These are phyloP conservation scores for Marasmarcha lunaedactyla DNA, from an alignment of 2,888 invertebrate genomes.

Conservation along the genomic window DNA sequence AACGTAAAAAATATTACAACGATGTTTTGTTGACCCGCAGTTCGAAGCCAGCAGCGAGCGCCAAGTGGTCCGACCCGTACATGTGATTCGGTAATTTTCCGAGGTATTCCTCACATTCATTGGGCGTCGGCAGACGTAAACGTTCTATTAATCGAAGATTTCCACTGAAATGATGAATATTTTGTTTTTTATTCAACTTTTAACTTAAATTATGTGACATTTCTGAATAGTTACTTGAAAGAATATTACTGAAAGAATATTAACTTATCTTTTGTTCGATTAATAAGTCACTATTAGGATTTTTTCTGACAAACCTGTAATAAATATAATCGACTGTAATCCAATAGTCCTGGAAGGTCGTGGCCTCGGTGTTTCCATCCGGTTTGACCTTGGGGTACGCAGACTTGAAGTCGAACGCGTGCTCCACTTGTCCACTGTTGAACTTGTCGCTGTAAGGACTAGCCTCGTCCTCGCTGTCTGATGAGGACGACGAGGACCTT, in stretches of 20 bases:
- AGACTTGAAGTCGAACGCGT: conserved; percentile 76
- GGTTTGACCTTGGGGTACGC: conserved; percentile 72
- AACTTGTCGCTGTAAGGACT: conserved; percentile 43
- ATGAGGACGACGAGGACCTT: not conserved
- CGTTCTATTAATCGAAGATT: conserved; percentile 45
- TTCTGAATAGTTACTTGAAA: no score
- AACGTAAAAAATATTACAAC: no score
- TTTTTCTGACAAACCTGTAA: no score
- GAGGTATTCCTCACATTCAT: conserved; percentile 65
- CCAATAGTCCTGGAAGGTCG: conserved; percentile 83
- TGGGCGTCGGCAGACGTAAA: conserved; percentile 74
- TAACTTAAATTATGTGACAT: no score
- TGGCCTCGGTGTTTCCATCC: conserved; percentile 68
- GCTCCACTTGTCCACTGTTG: conserved; percentile 73
- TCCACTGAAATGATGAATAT: no score
- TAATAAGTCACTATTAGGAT: no score
- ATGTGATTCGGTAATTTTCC: conserved; percentile 78
- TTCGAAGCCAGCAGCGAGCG: conserved; percentile 79
- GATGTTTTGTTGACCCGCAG: conserved; percentile 24
- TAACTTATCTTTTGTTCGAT: no score
- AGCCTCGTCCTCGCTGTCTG: not conserved
- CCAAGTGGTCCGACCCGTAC: conserved; percentile 88
- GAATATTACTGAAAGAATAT: no score
- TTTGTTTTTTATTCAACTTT: no score
- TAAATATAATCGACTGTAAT: conserved; percentile 93